Conservation (phyloP, 1,140 invertebrate genomes). For the Eriosoma lanigerum region DNA sequence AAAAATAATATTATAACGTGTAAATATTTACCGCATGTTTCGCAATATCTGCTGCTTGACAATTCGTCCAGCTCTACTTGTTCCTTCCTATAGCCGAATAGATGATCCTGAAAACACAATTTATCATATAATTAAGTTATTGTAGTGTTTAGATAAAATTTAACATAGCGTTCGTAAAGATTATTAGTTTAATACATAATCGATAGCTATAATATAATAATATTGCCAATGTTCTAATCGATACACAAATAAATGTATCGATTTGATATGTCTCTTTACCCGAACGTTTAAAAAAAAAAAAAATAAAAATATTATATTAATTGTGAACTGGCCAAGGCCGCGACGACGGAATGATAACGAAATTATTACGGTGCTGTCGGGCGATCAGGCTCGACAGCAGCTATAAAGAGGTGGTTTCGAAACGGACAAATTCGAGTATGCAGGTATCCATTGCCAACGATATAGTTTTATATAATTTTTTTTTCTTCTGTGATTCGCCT, state of each 20-base stretch:
- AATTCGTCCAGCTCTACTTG: background rate
- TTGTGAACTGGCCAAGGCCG: background rate
- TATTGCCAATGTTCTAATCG: no score
- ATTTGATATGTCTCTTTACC: background rate
- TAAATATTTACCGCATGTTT: constrained; percentile 41
- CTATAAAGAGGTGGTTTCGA: constrained; percentile 3
- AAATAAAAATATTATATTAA: no score
- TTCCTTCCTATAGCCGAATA: background rate
- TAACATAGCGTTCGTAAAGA: background rate
- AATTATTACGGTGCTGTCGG: background rate
- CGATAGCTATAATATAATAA: no score
- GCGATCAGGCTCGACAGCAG: background rate
- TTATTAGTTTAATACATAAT: no score
- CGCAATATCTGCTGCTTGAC: background rate
- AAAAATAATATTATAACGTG: no score
- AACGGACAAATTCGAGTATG: background rate
- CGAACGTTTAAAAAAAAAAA: no score
- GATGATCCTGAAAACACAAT: constrained; percentile 20
- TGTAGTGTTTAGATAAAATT: no score
- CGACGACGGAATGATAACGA: background rate
- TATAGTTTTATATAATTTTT: background rate
- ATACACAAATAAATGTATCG: background rate
- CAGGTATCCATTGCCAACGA: background rate
- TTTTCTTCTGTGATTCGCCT: background rate
- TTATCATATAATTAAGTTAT: background rate